phyloP scores from a whole-genome alignment of 1,140 invertebrate species.

The Apis laboriosa region DNA sequence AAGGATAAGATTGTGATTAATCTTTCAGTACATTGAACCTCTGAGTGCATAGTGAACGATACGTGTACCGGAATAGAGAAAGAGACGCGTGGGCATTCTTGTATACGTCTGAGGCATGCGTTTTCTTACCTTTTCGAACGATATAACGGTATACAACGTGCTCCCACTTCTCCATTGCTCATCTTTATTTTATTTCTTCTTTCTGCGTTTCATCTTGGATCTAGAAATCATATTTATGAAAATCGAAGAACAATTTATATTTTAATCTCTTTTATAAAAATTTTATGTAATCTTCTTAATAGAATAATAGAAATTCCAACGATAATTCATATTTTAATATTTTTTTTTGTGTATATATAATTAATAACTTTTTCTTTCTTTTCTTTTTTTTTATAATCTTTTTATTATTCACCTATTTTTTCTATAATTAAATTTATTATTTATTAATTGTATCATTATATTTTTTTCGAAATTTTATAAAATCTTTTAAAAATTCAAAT shows the following conservation, averaged over 20 bases:
- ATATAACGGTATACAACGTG: slow-evolving; percentile 12
- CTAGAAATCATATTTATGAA: background rate
- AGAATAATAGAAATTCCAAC: background rate
- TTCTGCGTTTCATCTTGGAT: background rate
- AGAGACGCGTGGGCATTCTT: slow-evolving; percentile 24
- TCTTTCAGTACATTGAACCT: slow-evolving; percentile 11
- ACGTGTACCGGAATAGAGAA: slow-evolving; percentile 29
- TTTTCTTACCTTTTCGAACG: slow-evolving; percentile 26
- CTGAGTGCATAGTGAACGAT: background rate
- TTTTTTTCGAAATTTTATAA: no score
- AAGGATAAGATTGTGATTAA: background rate
- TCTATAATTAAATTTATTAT: no score
- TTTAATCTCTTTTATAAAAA: background rate
- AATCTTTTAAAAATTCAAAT: no score
- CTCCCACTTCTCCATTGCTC: background rate
- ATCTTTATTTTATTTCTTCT: background rate
- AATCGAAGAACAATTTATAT: no score
- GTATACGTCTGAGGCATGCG: background rate
- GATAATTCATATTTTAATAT: no score
- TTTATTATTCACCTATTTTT: no score
- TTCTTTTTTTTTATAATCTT: no score
- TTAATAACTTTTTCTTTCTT: no score
- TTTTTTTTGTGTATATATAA: no score
- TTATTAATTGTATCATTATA: no score
- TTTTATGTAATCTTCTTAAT: background rate